phyloP scores from a whole-genome alignment of 1,140 invertebrate genomes.

The Subanguina moxae region DNA sequence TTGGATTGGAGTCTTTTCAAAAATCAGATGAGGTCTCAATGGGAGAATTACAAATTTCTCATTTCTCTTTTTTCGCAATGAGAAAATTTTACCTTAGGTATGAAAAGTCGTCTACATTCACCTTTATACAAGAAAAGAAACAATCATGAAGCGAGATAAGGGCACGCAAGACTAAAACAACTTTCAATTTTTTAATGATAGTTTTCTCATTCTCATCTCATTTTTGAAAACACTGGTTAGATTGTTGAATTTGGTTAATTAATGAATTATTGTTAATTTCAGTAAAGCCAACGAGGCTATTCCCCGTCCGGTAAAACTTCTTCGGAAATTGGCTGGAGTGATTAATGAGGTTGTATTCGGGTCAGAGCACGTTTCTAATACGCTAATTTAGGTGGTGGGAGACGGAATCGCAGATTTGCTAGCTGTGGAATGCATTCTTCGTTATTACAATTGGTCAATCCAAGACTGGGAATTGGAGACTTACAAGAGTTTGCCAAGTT shows the following conservation, averaged over 20 bases:
- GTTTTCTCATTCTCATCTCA: neutral
- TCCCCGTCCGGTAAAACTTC: constrained; percentile 23
- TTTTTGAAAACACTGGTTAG: neutral
- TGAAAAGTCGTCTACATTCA: too few species aligned
- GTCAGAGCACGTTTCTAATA: neutral
- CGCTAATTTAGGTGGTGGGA: constrained; percentile 67
- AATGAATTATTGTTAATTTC: neutral
- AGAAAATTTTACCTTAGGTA: too few species aligned
- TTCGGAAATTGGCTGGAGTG: constrained; percentile 40
- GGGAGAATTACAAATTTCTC: too few species aligned
- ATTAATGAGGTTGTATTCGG: constrained; percentile 49
- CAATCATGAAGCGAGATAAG: too few species aligned
- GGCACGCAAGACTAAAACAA: too few species aligned
- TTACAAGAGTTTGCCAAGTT: constrained; percentile 81
- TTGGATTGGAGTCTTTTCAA: too few species aligned
- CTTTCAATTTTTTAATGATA: neutral
- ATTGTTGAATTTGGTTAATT: neutral
- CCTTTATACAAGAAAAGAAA: too few species aligned
- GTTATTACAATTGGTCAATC: constrained; percentile 73
- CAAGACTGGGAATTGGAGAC: constrained; percentile 72
- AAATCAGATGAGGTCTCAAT: too few species aligned
- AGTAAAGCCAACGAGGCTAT: neutral
- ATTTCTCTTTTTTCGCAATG: too few species aligned
- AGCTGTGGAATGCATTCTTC: constrained; percentile 83
- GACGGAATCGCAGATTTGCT: constrained; percentile 94